Conservation (phyloP, 2,797 vertebrate species). For the Hapalemur alaotrensis region DNA sequence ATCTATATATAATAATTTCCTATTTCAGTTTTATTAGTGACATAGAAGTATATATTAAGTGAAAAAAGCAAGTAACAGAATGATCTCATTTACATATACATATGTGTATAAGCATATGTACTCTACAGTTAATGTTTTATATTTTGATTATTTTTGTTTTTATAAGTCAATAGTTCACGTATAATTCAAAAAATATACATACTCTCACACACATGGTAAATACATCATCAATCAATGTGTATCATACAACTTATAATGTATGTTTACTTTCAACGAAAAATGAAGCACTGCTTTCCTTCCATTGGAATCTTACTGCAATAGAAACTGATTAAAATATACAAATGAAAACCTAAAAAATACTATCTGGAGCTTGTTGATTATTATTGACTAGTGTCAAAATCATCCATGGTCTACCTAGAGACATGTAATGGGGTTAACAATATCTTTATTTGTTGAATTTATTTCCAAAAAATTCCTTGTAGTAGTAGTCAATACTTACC, state of each 20-base stretch:
- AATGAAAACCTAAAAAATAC: background rate
- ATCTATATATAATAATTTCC: background rate
- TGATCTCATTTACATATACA: background rate
- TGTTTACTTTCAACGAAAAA: slow-evolving; percentile 33
- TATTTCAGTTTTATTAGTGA: background rate
- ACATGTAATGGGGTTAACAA: background rate
- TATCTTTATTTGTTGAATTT: slow-evolving; percentile 23
- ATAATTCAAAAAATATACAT: background rate
- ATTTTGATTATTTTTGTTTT: slow-evolving; percentile 1
- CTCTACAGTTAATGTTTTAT: background rate
- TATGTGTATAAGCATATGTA: background rate
- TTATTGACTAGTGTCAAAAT: slow-evolving; percentile 4
- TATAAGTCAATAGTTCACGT: background rate
- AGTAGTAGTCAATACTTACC: background rate
- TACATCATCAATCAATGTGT: background rate
- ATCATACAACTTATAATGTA: slow-evolving; percentile 24
- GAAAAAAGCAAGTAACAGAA: slow-evolving; percentile 35
- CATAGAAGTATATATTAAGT: background rate
- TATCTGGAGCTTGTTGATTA: background rate
- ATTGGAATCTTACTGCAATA: background rate
- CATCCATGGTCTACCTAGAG: background rate
- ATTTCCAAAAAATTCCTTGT: background rate
- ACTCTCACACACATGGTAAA: background rate
- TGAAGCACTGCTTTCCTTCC: background rate
- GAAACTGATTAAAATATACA: slow-evolving; percentile 13